Percentiles rank a stretch among this genome's conserved stretches.
These are phyloP conservation scores for Ochropleura leucogaster DNA, from an alignment of 2,888 invertebrate genomes.

Conservation along the genomic window DNA sequence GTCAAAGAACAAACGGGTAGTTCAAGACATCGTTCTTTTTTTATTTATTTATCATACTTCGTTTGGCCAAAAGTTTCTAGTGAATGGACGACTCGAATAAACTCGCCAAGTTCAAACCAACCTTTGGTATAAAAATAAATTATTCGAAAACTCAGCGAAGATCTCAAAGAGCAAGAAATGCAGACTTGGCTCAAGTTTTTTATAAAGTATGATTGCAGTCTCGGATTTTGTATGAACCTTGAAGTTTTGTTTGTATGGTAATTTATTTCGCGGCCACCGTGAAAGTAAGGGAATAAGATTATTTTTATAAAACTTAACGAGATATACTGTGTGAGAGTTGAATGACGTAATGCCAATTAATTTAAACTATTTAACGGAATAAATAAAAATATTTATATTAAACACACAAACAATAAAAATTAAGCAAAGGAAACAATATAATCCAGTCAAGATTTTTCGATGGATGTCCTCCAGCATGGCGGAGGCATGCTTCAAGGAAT, in stretches of 20 bases:
- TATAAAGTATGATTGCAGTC: conserved; percentile 53
- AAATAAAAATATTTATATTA: too few relatives aligned
- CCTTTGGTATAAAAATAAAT: conserved; percentile 76
- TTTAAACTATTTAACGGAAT: background rate
- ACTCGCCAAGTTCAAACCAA: conserved; percentile 64
- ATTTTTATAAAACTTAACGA: background rate
- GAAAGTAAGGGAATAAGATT: background rate
- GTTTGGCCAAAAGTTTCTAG: conserved; percentile 64
- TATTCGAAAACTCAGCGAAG: conserved; percentile 71
- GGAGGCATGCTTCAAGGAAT: too few relatives aligned
- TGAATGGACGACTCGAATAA: conserved; percentile 68
- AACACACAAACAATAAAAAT: too few relatives aligned
- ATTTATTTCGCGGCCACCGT: conserved; percentile 6
- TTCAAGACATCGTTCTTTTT: conserved; percentile 35
- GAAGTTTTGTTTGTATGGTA: conserved; percentile 48
- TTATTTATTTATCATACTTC: conserved; percentile 69
- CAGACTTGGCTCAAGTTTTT: conserved; percentile 48
- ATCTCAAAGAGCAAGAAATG: conserved; percentile 44
- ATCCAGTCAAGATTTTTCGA: too few relatives aligned
- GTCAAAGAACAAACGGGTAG: conserved; percentile 33
- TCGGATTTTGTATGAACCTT: conserved; percentile 27
- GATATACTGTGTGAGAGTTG: background rate
- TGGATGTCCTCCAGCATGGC: too few relatives aligned
- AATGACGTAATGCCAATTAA: background rate
- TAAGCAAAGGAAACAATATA: too few relatives aligned